Percentiles rank a stretch among this genome's conserved stretches.
These are phyloP conservation scores for Ceratoteleas bidentatus DNA, from an alignment of 1,140 invertebrate genomes.

Conservation along the genomic window DNA sequence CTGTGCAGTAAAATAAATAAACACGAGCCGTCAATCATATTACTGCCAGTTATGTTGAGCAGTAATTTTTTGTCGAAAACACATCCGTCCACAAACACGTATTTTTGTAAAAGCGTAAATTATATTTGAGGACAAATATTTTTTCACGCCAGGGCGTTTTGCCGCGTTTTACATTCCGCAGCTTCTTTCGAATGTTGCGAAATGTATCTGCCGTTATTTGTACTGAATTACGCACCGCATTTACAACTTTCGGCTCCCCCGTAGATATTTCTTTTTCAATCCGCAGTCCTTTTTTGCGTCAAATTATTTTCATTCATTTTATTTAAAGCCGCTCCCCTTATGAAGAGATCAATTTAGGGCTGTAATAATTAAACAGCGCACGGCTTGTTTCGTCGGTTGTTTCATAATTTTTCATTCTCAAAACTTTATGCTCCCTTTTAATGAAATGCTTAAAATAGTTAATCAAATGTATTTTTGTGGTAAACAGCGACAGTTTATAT, in stretches of 20 bases:
- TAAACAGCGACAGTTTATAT: too few relatives aligned
- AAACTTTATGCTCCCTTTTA: too few relatives aligned
- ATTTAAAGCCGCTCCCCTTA: too few relatives aligned
- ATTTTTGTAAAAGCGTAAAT: slow-evolving; percentile 55
- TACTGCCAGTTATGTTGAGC: slow-evolving; percentile 50
- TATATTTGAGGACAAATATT: slow-evolving; percentile 51
- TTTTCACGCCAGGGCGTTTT: slow-evolving; percentile 15
- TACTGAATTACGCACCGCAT: slow-evolving; percentile 6
- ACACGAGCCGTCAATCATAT: slow-evolving; percentile 57
- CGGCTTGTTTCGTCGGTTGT: too few relatives aligned
- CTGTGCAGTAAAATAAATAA: slow-evolving; percentile 59
- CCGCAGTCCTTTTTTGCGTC: background rate
- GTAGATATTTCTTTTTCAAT: slow-evolving; percentile 2
- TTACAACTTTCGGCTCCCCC: slow-evolving; percentile 11
- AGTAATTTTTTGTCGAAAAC: slow-evolving; percentile 52
- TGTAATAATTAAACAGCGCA: too few relatives aligned
- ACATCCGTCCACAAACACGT: slow-evolving; percentile 33
- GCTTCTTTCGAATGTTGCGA: slow-evolving; percentile 30
- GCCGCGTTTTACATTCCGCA: slow-evolving; percentile 10
- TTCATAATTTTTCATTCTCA: too few relatives aligned
- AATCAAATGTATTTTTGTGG: too few relatives aligned
- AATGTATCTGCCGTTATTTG: slow-evolving; percentile 25
- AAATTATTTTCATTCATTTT: background rate
- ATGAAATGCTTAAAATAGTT: too few relatives aligned
- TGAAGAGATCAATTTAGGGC: too few relatives aligned